Base-by-base conservation (phyloP, 2,113 vertebrate species). In the Sclerurus mexicanus region DNA sequence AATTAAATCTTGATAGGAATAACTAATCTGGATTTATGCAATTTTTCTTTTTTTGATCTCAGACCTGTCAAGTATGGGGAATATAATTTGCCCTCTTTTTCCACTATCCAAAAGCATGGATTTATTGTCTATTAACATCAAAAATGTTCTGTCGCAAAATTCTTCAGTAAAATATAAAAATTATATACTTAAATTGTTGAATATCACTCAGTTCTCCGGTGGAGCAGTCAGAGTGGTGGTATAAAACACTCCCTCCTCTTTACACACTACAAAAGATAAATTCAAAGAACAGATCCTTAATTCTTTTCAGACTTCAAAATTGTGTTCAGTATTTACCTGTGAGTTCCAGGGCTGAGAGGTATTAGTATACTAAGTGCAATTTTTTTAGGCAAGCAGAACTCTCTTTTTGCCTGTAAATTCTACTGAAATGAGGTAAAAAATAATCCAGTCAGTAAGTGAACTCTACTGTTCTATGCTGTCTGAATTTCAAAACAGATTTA, bases 361-460 rank as follows among this genome's bases (percentile, higher is more conserved):
- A 75, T 81, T 90, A 91, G 79, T 42, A 89, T 76, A 72, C 18
- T 84, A 88, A 95, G 74, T 78, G 82, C 12, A 85, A 53, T 95
- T 96, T 96, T 95, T 93, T 78, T 81, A 95, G 75, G 47, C 60
- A 94, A 90, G 55, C 59, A 83, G 59, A 90, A 85, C n/a, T 69
- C 66, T 93, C 84, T 86, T 86, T 79, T 64, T 55, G 31, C 40
- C 72, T 91, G 52, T 85, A 95, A 89, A 93, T 77, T 86, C 85
- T 96, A 83, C 39, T 93, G 35, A 71, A 88, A 63, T 52, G 33
- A 90, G 88, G 96, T 86, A 93, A 94, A 96, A 92, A 81, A 47
- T 86, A 91, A 67, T 77, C 42, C 2, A 5, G 24, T 88, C 59
- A 75, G 39, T 60, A 88, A 49, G 60, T 37, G 30, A 58, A 81